Conservation (phyloP, 2,797 vertebrate genomes). For the Sebastes nivosus region DNA sequence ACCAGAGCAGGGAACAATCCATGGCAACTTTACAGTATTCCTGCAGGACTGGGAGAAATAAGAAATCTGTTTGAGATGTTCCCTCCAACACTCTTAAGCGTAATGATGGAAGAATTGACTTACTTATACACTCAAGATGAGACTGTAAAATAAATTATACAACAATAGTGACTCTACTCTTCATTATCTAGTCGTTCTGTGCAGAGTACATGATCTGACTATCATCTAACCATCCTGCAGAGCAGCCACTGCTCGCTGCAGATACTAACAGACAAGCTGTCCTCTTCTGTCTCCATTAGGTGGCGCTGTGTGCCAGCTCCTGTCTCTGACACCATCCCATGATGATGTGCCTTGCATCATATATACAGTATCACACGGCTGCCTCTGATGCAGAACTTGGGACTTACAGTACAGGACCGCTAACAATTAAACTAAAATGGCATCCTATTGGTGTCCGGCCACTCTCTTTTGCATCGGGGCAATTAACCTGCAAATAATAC, state of each 20-base stretch:
- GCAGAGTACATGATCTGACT: not conserved
- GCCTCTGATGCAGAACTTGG: conserved; percentile 54
- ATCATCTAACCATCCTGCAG: not conserved
- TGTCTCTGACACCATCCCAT: conserved; percentile 18
- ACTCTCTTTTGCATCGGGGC: conserved; percentile 83
- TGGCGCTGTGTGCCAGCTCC: conserved; percentile 74
- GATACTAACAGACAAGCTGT: conserved; percentile 4
- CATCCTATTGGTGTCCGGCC: conserved; percentile 62
- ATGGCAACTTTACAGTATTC: not conserved
- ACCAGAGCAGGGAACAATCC: not conserved
- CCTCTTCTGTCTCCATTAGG: conserved; percentile 64
- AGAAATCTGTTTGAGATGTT: not conserved
- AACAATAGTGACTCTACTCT: not conserved
- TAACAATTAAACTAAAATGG: conserved; percentile 78
- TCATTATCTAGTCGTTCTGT: not conserved
- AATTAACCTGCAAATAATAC: conserved; percentile 95
- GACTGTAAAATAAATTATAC: not conserved
- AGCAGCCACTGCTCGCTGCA: not conserved
- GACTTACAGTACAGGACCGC: conserved; percentile 65
- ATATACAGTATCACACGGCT: conserved; percentile 56
- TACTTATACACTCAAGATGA: not conserved
- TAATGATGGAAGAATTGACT: not conserved
- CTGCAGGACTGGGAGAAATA: not conserved
- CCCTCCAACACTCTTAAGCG: not conserved
- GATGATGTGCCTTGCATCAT: conserved; percentile 20